phyloP scores from a whole-genome alignment of 2,888 invertebrate genomes.

The Stenolophus ochropezus region DNA sequence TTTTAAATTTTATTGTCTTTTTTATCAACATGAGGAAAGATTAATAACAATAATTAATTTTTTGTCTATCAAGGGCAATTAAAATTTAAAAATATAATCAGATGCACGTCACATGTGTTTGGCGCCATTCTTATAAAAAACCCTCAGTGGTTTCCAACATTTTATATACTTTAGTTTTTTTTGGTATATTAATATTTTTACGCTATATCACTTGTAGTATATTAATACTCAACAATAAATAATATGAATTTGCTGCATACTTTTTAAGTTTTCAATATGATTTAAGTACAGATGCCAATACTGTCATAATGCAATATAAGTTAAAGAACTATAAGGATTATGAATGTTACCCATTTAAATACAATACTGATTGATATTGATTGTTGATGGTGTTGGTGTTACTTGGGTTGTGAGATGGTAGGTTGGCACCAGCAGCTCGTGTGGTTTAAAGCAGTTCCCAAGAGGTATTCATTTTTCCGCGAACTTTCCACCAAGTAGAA shows the following conservation, averaged over 20 bases:
- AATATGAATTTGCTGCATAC: background rate
- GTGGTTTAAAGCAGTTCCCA: slow-evolving; percentile 32
- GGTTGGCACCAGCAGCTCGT: slow-evolving; percentile 52
- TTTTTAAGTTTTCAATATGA: too few species aligned
- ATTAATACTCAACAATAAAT: background rate
- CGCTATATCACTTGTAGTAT: too few species aligned
- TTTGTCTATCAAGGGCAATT: slow-evolving; percentile 33
- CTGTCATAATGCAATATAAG: too few species aligned
- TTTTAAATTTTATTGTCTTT: too few species aligned
- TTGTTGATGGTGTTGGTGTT: background rate
- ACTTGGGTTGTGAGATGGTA: background rate
- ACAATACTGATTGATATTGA: background rate
- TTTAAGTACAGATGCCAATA: too few species aligned
- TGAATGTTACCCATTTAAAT: too few species aligned
- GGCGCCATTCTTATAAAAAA: slow-evolving; percentile 44
- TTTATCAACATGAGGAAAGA: background rate
- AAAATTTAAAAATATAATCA: slow-evolving; percentile 16
- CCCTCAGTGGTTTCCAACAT: slow-evolving; percentile 39
- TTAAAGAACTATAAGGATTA: too few species aligned
- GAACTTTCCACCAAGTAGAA: background rate
- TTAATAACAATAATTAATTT: slow-evolving; percentile 7
- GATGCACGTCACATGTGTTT: slow-evolving; percentile 44
- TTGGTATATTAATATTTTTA: background rate
- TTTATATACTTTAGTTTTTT: background rate
- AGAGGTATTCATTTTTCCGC: background rate